Evolutionary conservation across 2,797 vertebrate species (phyloP), one percentile per base, ranked within the genome.

Genomic region (Ceryle rudis): DNA sequence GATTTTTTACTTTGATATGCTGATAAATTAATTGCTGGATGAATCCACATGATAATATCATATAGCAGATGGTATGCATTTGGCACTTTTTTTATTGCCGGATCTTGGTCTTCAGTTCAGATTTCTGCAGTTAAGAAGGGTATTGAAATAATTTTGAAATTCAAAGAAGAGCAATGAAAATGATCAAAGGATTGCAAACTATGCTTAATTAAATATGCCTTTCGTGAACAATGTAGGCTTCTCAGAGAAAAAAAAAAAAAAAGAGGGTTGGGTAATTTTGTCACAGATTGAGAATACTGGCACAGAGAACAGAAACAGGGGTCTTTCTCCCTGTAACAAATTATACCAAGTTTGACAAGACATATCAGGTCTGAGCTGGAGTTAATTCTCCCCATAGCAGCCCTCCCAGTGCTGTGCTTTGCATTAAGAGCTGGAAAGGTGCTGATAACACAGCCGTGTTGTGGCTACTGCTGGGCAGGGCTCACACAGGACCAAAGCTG

Each of bases 111-210:
- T 94, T 82, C 39, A 44, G 49, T 54, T 86, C 64, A 80, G 71
- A 93, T 80, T 92, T 74, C 57, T 90, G 33, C 49, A 81, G 33
- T 33, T 79, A 75, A 57, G 61, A 64, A 64, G 20, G 8, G 10
- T 81, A 94, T 64, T 0, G 1, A 92, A 94, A 90, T 90, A 71
- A 79, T 86, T 83, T 65, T 74, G 5, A 52, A 82, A 87, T 86
- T 89, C 35, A 54, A 93, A 94, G 33, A 93, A 90, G 41, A 84
- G 25, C 22, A 47, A 66, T 85, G 42, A 44, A 71, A 93, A 21
- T 52, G 60, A 95, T 92, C 67, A 92, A 92, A 95, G 33, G 22
- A 71, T 80, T 91, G 60, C 11, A 87, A 92, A 94, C 81, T 64
- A 64, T 41, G 6, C 16, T 57, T 81, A 90, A 88, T 88, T 86